These are phyloP conservation scores for Himalopsyche anomala DNA, from an alignment of 2,888 invertebrate species.

Conservation along the genomic window DNA sequence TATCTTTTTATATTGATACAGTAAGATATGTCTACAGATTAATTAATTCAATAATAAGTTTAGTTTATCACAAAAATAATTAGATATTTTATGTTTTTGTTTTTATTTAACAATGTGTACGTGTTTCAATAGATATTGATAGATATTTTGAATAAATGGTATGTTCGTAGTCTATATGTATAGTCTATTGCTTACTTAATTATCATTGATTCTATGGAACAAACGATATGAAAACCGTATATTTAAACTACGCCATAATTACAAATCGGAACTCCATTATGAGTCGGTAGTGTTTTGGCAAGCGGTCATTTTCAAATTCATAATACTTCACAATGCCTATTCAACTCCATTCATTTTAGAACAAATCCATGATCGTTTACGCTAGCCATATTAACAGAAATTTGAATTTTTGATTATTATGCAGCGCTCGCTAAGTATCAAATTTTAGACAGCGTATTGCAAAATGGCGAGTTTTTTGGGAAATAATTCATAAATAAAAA, in stretches of 20 bases:
- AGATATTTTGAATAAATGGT: no score
- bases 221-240: slow-evolving; percentile 50
- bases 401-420: background rate
- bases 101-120: no score
- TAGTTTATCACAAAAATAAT: no score
- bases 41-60: no score
- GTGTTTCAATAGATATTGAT: no score
- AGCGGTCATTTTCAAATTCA: slow-evolving; percentile 15
- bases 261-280: slow-evolving; percentile 48
- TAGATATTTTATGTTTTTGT: no score
- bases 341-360: slow-evolving; percentile 22
- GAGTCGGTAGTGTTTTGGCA: slow-evolving; percentile 44
- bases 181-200: slow-evolving; percentile 44
- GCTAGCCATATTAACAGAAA: background rate
- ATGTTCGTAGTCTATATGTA: no score
- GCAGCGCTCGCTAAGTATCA: background rate
- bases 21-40: no score
- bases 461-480: no score
- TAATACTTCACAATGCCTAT: slow-evolving; percentile 18
- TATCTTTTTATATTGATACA: no score
- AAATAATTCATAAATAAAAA: no score
- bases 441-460: no score
- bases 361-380: slow-evolving; percentile 19
- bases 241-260: slow-evolving; percentile 53
- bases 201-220: slow-evolving; percentile 10